phyloP scores from a whole-genome alignment of 2,888 invertebrate genomes.

The Pollenia griseotomentosa region DNA sequence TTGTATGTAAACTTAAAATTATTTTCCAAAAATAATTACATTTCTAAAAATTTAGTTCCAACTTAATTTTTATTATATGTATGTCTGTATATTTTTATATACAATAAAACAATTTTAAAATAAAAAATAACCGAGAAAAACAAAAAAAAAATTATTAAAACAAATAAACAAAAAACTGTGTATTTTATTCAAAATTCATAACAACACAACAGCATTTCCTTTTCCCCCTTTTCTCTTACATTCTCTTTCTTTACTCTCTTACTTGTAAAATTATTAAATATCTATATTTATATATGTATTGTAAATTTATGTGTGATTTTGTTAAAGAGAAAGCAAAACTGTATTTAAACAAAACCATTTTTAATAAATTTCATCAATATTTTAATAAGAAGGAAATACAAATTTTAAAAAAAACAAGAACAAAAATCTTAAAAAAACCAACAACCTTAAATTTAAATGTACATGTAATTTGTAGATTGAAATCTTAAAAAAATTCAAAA shows the following conservation, averaged over 20 bases:
- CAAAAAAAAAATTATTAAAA: conserved; percentile 45
- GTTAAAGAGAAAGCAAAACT: conserved; percentile 36
- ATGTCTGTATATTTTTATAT: conserved; percentile 41
- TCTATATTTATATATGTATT: conserved; percentile 33
- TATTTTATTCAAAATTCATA: conserved; percentile 57
- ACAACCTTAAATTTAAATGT: conserved; percentile 68
- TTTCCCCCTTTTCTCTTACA: neutral
- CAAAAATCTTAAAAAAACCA: conserved; percentile 65
- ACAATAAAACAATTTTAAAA: conserved; percentile 60
- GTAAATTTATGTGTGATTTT: conserved; percentile 52
- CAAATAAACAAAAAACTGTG: conserved; percentile 42
- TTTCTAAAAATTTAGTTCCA: conserved; percentile 46
- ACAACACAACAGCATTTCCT: conserved; percentile 41
- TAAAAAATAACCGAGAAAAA: conserved; percentile 56
- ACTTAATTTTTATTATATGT: conserved; percentile 43
- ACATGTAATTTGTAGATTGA: conserved; percentile 71
- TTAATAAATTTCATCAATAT: conserved; percentile 69
- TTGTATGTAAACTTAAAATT: conserved; percentile 55
- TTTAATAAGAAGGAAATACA: conserved; percentile 65
- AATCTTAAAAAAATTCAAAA: conserved; percentile 34
- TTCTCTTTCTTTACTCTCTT: neutral
- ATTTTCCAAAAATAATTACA: conserved; percentile 56
- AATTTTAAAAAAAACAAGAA: conserved; percentile 74
- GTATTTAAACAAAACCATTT: conserved; percentile 63
- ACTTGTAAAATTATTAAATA: conserved; percentile 36